These are phyloP conservation scores for Lethenteron camtschaticum DNA, from an alignment of 2,113 vertebrate species.

Conservation along the genomic window DNA sequence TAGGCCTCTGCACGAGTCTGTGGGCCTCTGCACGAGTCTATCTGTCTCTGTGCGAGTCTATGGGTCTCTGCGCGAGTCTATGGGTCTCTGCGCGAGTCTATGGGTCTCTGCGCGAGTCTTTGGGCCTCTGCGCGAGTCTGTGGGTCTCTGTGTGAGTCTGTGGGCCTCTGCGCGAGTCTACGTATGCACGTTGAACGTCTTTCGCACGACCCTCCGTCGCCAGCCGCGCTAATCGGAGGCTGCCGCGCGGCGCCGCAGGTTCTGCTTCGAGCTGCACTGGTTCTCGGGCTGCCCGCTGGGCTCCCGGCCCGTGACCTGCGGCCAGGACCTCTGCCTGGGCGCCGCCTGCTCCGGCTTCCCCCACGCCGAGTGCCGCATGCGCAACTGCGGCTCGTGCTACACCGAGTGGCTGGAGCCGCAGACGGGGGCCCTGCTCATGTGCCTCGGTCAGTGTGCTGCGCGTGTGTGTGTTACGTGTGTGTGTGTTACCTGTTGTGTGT, in stretches of 20 bases:
- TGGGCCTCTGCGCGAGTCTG: no score
- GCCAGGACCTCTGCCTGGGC: slow-evolving; percentile 16
- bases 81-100: no score
- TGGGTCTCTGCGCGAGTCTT: no score
- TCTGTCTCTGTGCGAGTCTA: no score
- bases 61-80: no score
- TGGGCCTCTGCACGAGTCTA: no score
- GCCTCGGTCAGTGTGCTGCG: slow-evolving; percentile 13
- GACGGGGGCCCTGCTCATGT: slow-evolving; percentile 16
- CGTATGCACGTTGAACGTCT: not conserved
- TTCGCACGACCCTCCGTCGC: not conserved
- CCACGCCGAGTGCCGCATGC: slow-evolving; percentile 14
- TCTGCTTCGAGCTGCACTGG: slow-evolving; percentile 20
- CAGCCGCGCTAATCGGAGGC: no score
- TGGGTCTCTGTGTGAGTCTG: no score
- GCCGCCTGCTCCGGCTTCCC: slow-evolving; percentile 14
- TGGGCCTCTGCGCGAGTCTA: no score
- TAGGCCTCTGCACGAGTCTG: no score
- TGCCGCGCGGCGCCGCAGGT: slow-evolving; percentile 10
- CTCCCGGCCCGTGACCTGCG: slow-evolving; percentile 15
- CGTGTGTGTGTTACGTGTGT: not conserved
- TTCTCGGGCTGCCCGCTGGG: slow-evolving; percentile 19
- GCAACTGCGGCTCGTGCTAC: slow-evolving; percentile 18
- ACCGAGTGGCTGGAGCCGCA: slow-evolving; percentile 16
- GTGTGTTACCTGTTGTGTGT: not conserved